Evolutionary conservation across 2,797 vertebrate genomes (phyloP).

Genomic region (Craterocephalus amniculus): DNA sequence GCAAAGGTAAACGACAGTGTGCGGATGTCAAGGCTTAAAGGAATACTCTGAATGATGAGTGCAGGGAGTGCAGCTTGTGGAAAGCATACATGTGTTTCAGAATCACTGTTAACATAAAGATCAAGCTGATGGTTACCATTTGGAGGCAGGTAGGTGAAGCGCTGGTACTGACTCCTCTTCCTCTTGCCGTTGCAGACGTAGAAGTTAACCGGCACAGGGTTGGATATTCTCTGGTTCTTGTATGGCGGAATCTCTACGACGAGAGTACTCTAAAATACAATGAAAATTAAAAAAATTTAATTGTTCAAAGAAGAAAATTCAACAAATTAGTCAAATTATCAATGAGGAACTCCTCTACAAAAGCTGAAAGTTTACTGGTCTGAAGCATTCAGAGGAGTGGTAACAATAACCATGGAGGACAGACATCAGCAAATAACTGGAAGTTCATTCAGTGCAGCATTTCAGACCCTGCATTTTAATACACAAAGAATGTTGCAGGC

Average conservation of each 20-base stretch:
- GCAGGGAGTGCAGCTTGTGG: conserved; percentile 12
- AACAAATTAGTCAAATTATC: background rate
- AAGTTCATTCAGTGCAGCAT: too few species aligned
- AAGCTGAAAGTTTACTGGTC: background rate
- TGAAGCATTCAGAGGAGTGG: background rate
- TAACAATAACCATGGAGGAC: background rate
- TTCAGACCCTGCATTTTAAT: too few species aligned
- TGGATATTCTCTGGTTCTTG: conserved; percentile 93
- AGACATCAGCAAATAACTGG: background rate
- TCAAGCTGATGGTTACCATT: conserved; percentile 83
- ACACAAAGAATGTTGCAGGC: background rate
- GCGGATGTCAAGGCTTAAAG: conserved; percentile 40
- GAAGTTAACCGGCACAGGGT: conserved; percentile 93
- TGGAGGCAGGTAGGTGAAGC: conserved; percentile 94
- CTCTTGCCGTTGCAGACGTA: conserved; percentile 98
- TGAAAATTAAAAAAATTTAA: conserved; percentile 4
- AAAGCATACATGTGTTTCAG: conserved; percentile 9
- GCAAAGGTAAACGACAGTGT: conserved; percentile 34
- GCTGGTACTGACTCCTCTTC: conserved; percentile 97
- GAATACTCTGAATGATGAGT: conserved; percentile 38
- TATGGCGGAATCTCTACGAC: conserved; percentile 95
- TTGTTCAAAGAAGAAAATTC: background rate
- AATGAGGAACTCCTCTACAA: background rate
- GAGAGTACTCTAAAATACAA: conserved; percentile 83
- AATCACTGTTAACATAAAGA: conserved; percentile 24